phyloP scores from a whole-genome alignment of 2,113 vertebrate species.

The Scopus umbretta region DNA sequence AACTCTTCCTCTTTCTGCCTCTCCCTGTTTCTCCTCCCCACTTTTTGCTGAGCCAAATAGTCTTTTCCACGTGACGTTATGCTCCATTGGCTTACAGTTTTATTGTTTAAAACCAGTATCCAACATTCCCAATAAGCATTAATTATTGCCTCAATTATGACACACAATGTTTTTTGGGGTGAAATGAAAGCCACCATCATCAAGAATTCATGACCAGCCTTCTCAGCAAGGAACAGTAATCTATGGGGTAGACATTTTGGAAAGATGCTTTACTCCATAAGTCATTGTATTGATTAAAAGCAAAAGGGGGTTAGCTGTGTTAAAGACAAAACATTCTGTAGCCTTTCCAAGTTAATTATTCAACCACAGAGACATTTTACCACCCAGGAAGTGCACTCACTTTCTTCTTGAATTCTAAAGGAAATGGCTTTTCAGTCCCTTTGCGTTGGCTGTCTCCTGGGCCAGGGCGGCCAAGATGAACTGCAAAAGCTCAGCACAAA shows the following conservation, averaged over 20 bases:
- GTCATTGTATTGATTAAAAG: slow-evolving; percentile 20
- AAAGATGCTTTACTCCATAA: background rate
- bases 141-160: slow-evolving; percentile 9
- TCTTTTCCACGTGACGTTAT: background rate
- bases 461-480: background rate
- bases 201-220: background rate
- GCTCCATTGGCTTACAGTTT: background rate
- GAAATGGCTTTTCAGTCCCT: background rate
- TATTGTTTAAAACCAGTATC: slow-evolving; percentile 11
- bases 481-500: background rate
- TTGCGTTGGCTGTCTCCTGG: background rate
- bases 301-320: background rate
- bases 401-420: slow-evolving; percentile 36
- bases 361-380: background rate
- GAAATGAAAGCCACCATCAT: background rate
- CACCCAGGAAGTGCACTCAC: slow-evolving; percentile 24
- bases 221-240: background rate
- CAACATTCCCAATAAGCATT: background rate
- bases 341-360: slow-evolving; percentile 28
- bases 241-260: slow-evolving; percentile 9
- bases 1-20: background rate
- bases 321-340: slow-evolving; percentile 32
- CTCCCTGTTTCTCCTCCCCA: background rate
- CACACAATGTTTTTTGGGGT: background rate
- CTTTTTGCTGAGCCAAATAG: background rate